Percentiles rank a stretch among this genome's conserved stretches.
Conservation (phyloP, 2,888 invertebrate genomes). For the Rhamphomyia laevipes region DNA sequence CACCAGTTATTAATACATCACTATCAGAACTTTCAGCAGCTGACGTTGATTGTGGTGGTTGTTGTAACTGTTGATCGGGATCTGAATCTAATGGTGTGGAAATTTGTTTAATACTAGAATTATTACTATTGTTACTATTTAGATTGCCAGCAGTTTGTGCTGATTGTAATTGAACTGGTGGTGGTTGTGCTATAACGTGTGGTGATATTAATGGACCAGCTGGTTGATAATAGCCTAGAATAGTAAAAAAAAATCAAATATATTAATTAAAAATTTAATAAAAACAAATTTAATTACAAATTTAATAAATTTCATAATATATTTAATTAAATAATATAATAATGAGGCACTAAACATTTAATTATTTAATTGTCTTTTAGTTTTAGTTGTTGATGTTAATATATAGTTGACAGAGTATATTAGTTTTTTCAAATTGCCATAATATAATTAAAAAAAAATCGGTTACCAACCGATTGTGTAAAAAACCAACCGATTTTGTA, state of each 20-base stretch:
- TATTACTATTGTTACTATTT: slow-evolving; percentile 9
- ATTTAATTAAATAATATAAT: too few relatives aligned
- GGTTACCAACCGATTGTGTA: too few relatives aligned
- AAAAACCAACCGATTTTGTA: too few relatives aligned
- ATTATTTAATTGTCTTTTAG: too few relatives aligned
- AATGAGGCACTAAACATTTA: too few relatives aligned
- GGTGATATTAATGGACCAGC: slow-evolving; percentile 79
- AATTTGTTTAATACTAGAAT: slow-evolving; percentile 20
- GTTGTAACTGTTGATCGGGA: slow-evolving; percentile 33
- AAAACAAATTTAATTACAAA: too few relatives aligned
- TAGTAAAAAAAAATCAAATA: slow-evolving; percentile 20
- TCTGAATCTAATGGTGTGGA: slow-evolving; percentile 38
- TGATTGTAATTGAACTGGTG: slow-evolving; percentile 19
- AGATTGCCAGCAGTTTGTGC: slow-evolving; percentile 3
- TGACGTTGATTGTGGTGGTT: slow-evolving; percentile 26
- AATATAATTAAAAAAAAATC: too few relatives aligned
- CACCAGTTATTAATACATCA: slow-evolving; percentile 28
- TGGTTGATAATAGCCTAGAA: slow-evolving; percentile 79
- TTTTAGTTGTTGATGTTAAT: too few relatives aligned
- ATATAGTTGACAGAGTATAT: too few relatives aligned
- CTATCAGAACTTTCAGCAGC: slow-evolving; percentile 26
- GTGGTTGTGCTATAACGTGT: slow-evolving; percentile 37
- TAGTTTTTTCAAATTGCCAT: too few relatives aligned
- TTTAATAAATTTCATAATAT: too few relatives aligned
- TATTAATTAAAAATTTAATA: not conserved